Evolutionary conservation across 1,140 invertebrate species (phyloP).

Genomic region (Leptoteleia sp.): DNA sequence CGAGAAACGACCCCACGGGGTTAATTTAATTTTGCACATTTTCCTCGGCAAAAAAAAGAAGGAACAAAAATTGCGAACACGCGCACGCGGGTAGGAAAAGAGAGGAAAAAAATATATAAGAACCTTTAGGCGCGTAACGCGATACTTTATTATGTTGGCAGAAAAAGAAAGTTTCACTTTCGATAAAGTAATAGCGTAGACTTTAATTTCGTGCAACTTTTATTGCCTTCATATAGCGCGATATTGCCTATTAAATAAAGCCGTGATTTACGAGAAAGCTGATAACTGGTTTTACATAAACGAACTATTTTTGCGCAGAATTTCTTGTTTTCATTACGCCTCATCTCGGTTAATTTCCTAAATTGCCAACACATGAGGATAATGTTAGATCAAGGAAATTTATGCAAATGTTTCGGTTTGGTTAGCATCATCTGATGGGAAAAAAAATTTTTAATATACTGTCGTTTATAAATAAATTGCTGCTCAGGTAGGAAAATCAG

Average conservation of each 20-base stretch:
- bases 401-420: too few relatives aligned
- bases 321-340: neutral
- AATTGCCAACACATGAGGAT: neutral
- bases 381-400: neutral
- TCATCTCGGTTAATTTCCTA: neutral
- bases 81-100: too few relatives aligned
- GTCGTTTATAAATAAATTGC: too few relatives aligned
- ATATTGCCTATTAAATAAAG: constrained; percentile 6
- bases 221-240: neutral
- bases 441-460: too few relatives aligned
- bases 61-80: too few relatives aligned
- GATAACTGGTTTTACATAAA: constrained; percentile 4
- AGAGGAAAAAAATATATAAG: too few relatives aligned
- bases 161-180: constrained; percentile 10
- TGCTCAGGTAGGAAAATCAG: too few relatives aligned
- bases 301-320: neutral
- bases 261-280: constrained; percentile 5
- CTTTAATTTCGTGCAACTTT: constrained; percentile 3
- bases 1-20: too few relatives aligned
- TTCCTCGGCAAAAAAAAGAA: too few relatives aligned
- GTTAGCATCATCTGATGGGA: too few relatives aligned
- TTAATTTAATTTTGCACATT: too few relatives aligned
- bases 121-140: neutral
- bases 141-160: neutral
- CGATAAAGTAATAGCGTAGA: neutral